Percentiles rank a stretch among this genome's conserved stretches.
phyloP scores from a whole-genome alignment of 2,113 vertebrate species.

The Sturnus vulgaris region DNA sequence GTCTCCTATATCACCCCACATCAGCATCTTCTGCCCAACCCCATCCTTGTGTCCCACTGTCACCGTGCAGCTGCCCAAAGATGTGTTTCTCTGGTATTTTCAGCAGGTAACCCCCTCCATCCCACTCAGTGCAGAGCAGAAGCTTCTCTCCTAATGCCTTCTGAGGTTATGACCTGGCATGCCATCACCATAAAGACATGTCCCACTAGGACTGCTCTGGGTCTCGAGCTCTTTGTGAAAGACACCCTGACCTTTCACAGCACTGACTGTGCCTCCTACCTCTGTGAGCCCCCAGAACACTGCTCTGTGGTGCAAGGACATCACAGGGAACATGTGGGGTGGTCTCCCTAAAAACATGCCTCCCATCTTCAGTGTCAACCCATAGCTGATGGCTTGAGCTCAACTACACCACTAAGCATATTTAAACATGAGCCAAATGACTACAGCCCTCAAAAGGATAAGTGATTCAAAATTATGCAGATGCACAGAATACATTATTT shows the following conservation, averaged over 20 bases:
- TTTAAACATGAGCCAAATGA: background rate
- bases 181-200: accelerated
- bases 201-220: accelerated
- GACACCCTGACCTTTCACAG: background rate
- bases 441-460: constrained; percentile 9
- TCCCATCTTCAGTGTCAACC: background rate
- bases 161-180: background rate
- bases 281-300: background rate
- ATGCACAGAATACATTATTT: background rate
- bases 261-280: background rate
- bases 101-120: background rate
- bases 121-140: background rate
- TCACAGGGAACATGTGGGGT: accelerated
- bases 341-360: background rate
- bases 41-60: background rate
- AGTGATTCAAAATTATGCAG: constrained; percentile 41
- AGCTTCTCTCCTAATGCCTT: background rate
- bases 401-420: background rate
- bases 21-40: background rate
- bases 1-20: background rate
- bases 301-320: background rate
- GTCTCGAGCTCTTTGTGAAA: background rate
- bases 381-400: background rate
- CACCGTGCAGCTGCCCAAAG: background rate
- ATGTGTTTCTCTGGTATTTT: background rate